phyloP scores from a whole-genome alignment of 1,140 invertebrate species.

The Lordiphosa mommai region DNA sequence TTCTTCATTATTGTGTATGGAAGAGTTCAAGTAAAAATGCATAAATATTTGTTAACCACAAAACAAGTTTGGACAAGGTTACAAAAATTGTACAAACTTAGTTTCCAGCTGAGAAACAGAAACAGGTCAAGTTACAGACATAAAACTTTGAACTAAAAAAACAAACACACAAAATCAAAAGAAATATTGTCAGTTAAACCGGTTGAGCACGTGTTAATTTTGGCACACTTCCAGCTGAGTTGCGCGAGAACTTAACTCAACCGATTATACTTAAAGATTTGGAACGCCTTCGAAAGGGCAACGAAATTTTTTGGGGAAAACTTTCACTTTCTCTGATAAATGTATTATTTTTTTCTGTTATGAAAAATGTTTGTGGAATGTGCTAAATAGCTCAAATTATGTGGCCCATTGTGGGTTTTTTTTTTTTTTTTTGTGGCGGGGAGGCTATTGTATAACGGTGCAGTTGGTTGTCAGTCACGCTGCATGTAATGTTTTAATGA shows the following conservation, averaged over 20 bases:
- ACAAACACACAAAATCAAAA: background rate
- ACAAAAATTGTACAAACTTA: too few species aligned
- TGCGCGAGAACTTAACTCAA: background rate
- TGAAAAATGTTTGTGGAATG: constrained; percentile 44
- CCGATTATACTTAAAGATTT: background rate
- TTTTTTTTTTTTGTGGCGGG: constrained; percentile 3
- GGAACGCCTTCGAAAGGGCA: constrained; percentile 1
- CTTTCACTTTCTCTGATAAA: constrained; percentile 75
- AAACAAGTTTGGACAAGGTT: constrained; percentile 63
- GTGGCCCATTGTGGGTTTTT: constrained; percentile 34
- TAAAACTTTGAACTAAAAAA: constrained; percentile 33
- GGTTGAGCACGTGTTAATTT: constrained; percentile 11
- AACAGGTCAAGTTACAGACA: constrained; percentile 48
- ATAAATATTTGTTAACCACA: constrained; percentile 21
- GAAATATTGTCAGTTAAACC: constrained; percentile 3
- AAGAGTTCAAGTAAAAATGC: constrained; percentile 24
- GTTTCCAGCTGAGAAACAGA: constrained; percentile 35
- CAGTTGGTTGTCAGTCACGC: constrained; percentile 43
- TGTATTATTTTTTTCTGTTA: constrained; percentile 52
- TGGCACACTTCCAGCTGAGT: constrained; percentile 8
- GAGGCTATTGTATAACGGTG: constrained; percentile 63
- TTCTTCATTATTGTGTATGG: constrained; percentile 7
- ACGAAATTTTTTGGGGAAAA: constrained; percentile 21
- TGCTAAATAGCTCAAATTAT: constrained; percentile 56
- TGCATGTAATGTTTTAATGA: constrained; percentile 52